A percentile compares a stretch with the other conserved stretches of the same genome.
phyloP scores from a whole-genome alignment of 2,797 vertebrate species.

The Hoplostethus atlanticus region DNA sequence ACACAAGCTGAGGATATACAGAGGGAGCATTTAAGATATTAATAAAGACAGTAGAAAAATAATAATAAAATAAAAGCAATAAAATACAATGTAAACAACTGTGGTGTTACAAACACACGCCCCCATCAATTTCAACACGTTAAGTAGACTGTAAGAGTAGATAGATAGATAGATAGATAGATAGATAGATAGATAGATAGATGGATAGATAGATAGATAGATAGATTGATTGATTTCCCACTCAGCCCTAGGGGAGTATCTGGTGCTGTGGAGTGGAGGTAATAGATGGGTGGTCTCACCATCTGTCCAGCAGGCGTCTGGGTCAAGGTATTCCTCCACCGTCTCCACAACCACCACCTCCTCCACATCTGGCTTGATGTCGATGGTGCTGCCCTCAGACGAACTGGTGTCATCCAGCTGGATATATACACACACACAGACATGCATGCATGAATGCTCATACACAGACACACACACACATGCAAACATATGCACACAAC shows the following conservation, averaged over 20 bases:
- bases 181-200: no score
- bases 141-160: no score
- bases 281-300: slow-evolving; percentile 80
- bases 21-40: background rate
- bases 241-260: slow-evolving; percentile 36
- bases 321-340: slow-evolving; percentile 97
- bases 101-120: no score
- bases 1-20: slow-evolving; percentile 86
- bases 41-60: no score
- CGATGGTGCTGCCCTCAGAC: slow-evolving; percentile 98
- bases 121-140: no score
- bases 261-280: slow-evolving; percentile 47
- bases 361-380: slow-evolving; percentile 95
- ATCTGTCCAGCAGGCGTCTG: slow-evolving; percentile 96
- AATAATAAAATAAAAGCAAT: background rate
- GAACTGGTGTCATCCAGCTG: slow-evolving; percentile 97
- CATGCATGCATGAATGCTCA: slow-evolving; percentile 9
- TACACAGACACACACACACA: slow-evolving; percentile 18
- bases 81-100: no score
- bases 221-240: slow-evolving; percentile 22
- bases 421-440: slow-evolving; percentile 26
- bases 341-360: slow-evolving; percentile 95
- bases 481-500: background rate
- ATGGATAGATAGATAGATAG: slow-evolving; percentile 5
- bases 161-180: no score